Evolutionary conservation across 2,113 vertebrate genomes (phyloP), one percentile per base, ranked within the genome.

Genomic region (Harpagus bidentatus): DNA sequence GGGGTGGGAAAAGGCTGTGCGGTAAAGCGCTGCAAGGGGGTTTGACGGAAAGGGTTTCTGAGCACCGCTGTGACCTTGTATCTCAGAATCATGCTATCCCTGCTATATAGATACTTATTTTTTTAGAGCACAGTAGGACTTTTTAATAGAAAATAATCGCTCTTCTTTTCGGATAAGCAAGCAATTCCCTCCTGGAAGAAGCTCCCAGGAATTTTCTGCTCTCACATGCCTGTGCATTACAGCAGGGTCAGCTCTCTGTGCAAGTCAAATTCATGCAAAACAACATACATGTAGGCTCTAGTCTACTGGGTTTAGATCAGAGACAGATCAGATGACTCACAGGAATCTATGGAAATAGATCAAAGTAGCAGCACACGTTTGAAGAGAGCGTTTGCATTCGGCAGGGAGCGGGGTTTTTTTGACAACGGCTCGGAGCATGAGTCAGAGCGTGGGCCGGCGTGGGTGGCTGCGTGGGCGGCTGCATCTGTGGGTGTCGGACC

Each of bases 401-500:
- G 95, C 42, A 67, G 73, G 79, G 97, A 98, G 86, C 69, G 65
- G 97, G 95, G 84, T 82, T 96, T 81, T 71, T 95, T 82, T 61
- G 87, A 97, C 96, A 92, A 8, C 69, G 71, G 61, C 95, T 97
- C 10, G 59, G 93, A 95, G 95, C 93, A 56, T 98, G 98, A 98
- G 96, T 98, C 97, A 98, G 89, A 96, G 82, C 82, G 94, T 92
- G 97, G 97, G 97, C 95, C 10, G 85, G 92, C 5, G 90, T 97
- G 96, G 97, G 98, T 25, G 93, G 93, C 85, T 67, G 83, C 90
- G 90, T 93, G 96, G 98, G 98, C 43, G 83, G 95, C 93, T 70
- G 84, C 97, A 96, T 97, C 97, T 95, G 98, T 95, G 97, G 98
- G 98, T 97, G 98, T 98, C 86, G 97, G 97, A 95, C 97, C 91